Conservation (phyloP, 2,797 vertebrate genomes). For the Oreonectes daqikongensis region DNA sequence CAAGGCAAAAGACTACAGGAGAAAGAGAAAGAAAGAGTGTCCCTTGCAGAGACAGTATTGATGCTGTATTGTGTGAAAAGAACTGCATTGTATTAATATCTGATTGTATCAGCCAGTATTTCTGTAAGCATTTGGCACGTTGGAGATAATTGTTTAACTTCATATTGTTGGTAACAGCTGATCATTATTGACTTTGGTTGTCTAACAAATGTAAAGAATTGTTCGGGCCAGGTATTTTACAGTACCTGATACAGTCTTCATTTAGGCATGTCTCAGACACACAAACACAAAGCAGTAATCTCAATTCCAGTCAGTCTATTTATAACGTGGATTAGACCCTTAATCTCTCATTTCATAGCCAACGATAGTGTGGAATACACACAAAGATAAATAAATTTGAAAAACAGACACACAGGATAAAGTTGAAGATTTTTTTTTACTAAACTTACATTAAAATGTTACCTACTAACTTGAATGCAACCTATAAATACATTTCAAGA, state of each 20-base stretch:
- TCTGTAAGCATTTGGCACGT: slow-evolving; percentile 29
- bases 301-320: slow-evolving; percentile 68
- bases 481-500: not conserved
- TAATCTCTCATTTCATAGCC: slow-evolving; percentile 68
- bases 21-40: too few species aligned
- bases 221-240: slow-evolving; percentile 15
- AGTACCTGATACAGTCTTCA: slow-evolving; percentile 32
- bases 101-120: not conserved
- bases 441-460: not conserved
- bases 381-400: not conserved
- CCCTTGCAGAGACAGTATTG: not conserved
- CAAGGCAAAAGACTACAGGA: slow-evolving; percentile 29
- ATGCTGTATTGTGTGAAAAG: too few species aligned
- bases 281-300: slow-evolving; percentile 61
- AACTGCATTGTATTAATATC: not conserved
- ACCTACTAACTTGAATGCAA: not conserved
- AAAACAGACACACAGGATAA: slow-evolving; percentile 11
- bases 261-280: slow-evolving; percentile 34
- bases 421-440: not conserved
- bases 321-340: slow-evolving; percentile 70
- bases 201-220: not conserved
- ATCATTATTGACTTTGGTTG: slow-evolving; percentile 22
- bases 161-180: slow-evolving; percentile 27
- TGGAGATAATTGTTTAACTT: slow-evolving; percentile 9
- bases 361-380: slow-evolving; percentile 38